Base-by-base conservation (phyloP, 1,140 invertebrate species). In the Neotoxoptera formosana region DNA sequence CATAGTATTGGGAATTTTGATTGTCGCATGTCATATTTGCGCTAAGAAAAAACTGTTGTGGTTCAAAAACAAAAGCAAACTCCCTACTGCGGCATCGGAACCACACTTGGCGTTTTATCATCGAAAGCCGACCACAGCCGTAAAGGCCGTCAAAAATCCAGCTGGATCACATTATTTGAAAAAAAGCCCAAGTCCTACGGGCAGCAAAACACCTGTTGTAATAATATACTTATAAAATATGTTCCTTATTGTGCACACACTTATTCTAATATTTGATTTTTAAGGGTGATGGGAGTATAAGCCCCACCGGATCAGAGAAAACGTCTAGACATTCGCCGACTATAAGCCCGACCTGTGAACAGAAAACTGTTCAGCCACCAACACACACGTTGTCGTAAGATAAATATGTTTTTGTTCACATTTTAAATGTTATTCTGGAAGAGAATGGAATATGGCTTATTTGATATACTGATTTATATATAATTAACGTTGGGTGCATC, bases 81-180 rank as follows among this genome's bases (percentile, higher is more conserved):
- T 93, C 3, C 91, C 91, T 7, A 93, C 91, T 20, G 91, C 91
- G n/a, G 91, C 91, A 17, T 93, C 91, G 0, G 91, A 93, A 45
- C 91, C 91, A 67, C 91, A 93, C 56, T 93, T 93, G 81, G 91
- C 91, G 2, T 93, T 93, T 93, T 93, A 93, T 45, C 91, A 93
- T 20, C 81, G 91, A 56, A 93, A 93, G 14, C 91, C 91, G 7
- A 93, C 91, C 14, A 93, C 91, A 56, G 91, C 91, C 1, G 91
- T 93, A 2, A 93, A 93, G 34, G 47, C 91, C 7, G 91, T 93
- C 1, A 93, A 93, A 84, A 93, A 93, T 1, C 30, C 67, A 23
- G 2, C 81, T 56, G 91, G 91, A 93, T 84, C 91, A 67, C 91
- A 93, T 86, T 93, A 93, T 84, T 84, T 93, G 91, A 93, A 93